Base-by-base conservation (phyloP, 2,797 vertebrate genomes). In the Spea hammondii region DNA sequence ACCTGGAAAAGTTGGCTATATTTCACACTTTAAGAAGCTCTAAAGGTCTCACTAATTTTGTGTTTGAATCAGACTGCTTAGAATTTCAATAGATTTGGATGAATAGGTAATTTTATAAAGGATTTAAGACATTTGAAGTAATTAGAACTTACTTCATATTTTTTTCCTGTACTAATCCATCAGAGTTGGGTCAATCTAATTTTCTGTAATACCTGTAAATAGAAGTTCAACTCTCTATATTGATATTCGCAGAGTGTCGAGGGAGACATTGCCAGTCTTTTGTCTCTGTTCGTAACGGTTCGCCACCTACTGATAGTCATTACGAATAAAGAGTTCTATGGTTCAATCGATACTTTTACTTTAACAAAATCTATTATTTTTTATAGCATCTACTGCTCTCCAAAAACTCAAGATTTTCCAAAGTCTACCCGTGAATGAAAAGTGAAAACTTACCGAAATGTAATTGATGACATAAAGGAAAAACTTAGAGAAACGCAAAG, bases 341-440 rank as follows among this genome's bases (percentile, higher is more conserved):
- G 82, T 84, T 87, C 86, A 88, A 88, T 89, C 88, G 88, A 89
- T 86, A 87, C 60, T 83, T 78, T 83, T 83, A 85, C 83, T 83
- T 79, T 79, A 71, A 64, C 65, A 77, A 45, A 81, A 80, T 67
- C 53, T 46, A 71, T 72, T 77, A 75, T 70, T 11, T 32, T 66
- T 59, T 60, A 53, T 67, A 72, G 74, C 50, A 71, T 65, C 47
- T 44, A 7, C 68, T 1, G 32, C 32, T 32, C 55, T 77, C 57
- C 54, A 14, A 71, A 5, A 17, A 3, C 7, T 59, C 60, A 11
- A 55, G 45, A 59, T 32, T 47, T 66, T n/a, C 14, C 57, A 55
- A 76, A 13, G 5, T 64, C 54, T 51, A 44, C 3, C 14, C 9
- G 5, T 57, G n/a, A 57, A 10, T 1, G 12, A 13, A 13, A 57